Conservation (phyloP, 2,797 vertebrate species). For the Ibycter americanus region DNA sequence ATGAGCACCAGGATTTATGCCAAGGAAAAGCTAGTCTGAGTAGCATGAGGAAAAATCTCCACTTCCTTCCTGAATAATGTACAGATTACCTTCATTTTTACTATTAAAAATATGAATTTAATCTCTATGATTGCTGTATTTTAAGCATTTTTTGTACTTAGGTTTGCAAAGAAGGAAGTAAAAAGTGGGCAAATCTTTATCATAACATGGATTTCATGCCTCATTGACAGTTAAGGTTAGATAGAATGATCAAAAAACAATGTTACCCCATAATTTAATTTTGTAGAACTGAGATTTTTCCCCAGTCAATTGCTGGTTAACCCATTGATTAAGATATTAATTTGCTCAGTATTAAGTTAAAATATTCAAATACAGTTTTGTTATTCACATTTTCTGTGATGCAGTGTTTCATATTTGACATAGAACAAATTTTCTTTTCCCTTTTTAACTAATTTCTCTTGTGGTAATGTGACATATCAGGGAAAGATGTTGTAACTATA, state of each 20-base stretch:
- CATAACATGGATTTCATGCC: not conserved
- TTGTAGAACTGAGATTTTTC: not conserved
- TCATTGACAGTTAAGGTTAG: not conserved
- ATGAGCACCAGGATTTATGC: not conserved
- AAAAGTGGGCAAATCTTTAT: not conserved
- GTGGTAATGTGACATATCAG: not conserved
- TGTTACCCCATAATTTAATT: not conserved
- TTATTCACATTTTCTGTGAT: not conserved
- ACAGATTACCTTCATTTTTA: not conserved
- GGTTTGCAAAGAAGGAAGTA: not conserved
- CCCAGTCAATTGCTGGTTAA: not conserved
- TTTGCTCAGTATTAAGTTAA: not conserved
- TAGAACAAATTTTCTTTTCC: not conserved
- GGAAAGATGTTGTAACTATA: not conserved
- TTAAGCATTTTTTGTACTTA: not conserved
- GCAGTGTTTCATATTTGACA: not conserved
- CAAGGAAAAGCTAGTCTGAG: not conserved
- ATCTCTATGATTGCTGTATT: not conserved
- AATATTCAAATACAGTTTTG: not conserved
- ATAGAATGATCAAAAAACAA: not conserved
- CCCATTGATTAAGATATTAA: not conserved
- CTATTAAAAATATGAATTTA: not conserved
- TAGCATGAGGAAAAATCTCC: not conserved
- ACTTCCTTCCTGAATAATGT: slow-evolving; percentile 4
- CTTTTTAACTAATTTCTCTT: not conserved